Percentiles rank a stretch among this genome's conserved stretches.
Conservation (phyloP, 1,140 invertebrate genomes). For the Manduca sexta region DNA sequence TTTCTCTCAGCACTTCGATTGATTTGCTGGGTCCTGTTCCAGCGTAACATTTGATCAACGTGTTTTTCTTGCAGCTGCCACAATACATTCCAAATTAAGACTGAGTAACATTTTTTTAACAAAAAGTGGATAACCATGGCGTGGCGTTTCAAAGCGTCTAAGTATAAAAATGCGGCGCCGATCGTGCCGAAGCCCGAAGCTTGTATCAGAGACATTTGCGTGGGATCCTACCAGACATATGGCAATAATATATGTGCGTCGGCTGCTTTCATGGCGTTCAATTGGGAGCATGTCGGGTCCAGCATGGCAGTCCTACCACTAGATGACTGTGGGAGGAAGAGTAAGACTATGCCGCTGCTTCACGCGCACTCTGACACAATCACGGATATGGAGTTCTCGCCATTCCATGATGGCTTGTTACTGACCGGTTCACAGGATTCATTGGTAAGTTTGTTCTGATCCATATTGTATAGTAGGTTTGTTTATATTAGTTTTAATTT, state of each 20-base stretch:
- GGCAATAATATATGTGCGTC: slow-evolving; percentile 95
- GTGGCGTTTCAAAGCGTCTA: slow-evolving; percentile 97
- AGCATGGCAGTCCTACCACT: slow-evolving; percentile 90
- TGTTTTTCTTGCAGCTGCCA: background rate
- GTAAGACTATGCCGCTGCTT: slow-evolving; percentile 86
- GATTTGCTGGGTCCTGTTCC: no score
- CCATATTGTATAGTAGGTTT: no score
- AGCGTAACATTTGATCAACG: background rate
- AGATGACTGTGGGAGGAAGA: slow-evolving; percentile 89
- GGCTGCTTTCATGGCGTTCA: slow-evolving; percentile 94
- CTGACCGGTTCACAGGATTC: slow-evolving; percentile 94
- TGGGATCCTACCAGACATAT: slow-evolving; percentile 93
- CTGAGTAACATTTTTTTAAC: slow-evolving; percentile 45
- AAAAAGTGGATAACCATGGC: slow-evolving; percentile 80
- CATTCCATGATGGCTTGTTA: slow-evolving; percentile 93
- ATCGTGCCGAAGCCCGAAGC: slow-evolving; percentile 94
- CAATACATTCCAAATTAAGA: slow-evolving; percentile 63
- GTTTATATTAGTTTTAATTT: slow-evolving; percentile 8
- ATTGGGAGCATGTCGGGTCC: slow-evolving; percentile 90
- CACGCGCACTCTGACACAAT: slow-evolving; percentile 92
- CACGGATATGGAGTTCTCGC: slow-evolving; percentile 96
- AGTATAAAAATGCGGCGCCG: slow-evolving; percentile 96
- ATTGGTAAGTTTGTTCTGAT: slow-evolving; percentile 79
- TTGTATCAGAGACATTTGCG: slow-evolving; percentile 90
- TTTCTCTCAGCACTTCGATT: no score